Conservation (phyloP, 2,888 invertebrate species). For the Tinea semifulvella region DNA sequence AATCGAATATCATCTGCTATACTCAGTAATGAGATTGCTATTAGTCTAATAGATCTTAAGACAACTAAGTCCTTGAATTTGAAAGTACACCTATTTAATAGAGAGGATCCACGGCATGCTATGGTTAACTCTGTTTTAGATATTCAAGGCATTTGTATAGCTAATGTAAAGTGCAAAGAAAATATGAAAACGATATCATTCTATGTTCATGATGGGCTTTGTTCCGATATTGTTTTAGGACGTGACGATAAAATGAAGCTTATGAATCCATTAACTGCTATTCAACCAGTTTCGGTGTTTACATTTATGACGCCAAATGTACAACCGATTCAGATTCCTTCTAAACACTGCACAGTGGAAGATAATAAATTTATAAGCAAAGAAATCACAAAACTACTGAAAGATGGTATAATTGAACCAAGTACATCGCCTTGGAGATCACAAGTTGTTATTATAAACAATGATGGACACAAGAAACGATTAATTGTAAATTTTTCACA, state of each 20-base stretch:
- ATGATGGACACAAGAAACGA: not conserved
- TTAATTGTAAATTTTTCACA: slow-evolving; percentile 4
- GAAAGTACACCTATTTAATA: not conserved
- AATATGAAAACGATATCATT: not conserved
- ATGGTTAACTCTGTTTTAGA: not conserved
- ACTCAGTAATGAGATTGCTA: not conserved
- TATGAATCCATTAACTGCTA: not conserved
- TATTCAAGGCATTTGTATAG: not conserved
- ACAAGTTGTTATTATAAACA: not conserved
- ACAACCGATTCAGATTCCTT: not conserved
- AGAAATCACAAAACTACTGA: not conserved
- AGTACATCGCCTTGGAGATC: slow-evolving; percentile 11
- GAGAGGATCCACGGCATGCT: not conserved
- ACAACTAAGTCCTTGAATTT: not conserved
- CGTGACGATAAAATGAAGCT: not conserved
- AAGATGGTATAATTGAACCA: slow-evolving; percentile 6
- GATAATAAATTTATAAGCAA: not conserved
- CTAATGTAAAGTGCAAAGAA: not conserved
- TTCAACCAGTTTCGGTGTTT: not conserved
- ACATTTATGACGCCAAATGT: not conserved
- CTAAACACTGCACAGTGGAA: not conserved
- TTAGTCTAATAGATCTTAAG: slow-evolving; percentile 1
- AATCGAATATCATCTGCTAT: not conserved
- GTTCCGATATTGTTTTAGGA: slow-evolving; percentile 4
- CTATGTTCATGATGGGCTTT: not conserved